Base-by-base conservation (phyloP, 2,888 invertebrate genomes). In the Urechis unicinctus region DNA sequence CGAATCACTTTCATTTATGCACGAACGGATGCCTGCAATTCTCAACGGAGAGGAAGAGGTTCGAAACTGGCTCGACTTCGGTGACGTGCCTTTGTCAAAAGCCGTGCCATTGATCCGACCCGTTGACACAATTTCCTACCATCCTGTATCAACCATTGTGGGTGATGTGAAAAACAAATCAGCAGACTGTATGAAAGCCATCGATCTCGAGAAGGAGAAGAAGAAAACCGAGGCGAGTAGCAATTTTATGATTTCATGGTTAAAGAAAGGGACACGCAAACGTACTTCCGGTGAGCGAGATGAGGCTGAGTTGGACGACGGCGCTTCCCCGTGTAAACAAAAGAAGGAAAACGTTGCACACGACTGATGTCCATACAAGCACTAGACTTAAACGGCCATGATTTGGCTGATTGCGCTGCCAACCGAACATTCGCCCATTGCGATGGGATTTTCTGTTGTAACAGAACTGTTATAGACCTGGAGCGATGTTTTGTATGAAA, bases 141-240 rank as follows among this genome's bases (percentile, higher is more conserved):
- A 89, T 74, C 83, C 83, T 54, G 89, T 90, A 0, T 84, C 87
- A 1, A 83, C 82, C 45, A 68, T 80, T 46, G 89, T 90, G 0
- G 88, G 88, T 69, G 87, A 86, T 71, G 84, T 87, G 0, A 81
- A 84, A 55, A 84, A 88, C 71, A 88, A 89, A 75, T 70, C 74
- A 44, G 66, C 73, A 48, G 75, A 79, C 28, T 79, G 80, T 61
- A 70, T 78, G 51, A 68, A 78, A 55, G 75, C 73, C 2, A 61
- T 78, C 21, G 68, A 73, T 51, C 66, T 66, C 9, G 66, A 68
- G 43, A 28, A 28, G 28, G 30, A 49, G 24, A 36, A 44, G 44
- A 42, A 52, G 25, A 5, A 45, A 30, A 22, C 53, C 4, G 3
- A 28, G 47, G 49, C 56, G 24, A 58, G 58, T 48, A 56, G 56